Evolutionary conservation across 1,140 invertebrate genomes (phyloP).

Genomic region (Cydia splendana): DNA sequence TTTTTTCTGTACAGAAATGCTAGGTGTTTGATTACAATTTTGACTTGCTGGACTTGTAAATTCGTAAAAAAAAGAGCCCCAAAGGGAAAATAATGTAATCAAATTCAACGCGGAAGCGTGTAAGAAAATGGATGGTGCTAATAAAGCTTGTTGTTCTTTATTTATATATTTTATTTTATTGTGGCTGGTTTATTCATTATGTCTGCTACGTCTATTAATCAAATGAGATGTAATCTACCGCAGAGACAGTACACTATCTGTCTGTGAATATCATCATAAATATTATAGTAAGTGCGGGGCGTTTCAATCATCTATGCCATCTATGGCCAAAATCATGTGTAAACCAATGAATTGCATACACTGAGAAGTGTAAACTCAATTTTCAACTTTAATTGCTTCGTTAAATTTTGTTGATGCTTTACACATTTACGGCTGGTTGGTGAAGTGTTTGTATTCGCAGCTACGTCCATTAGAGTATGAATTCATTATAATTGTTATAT

Average conservation of each 20-base stretch:
- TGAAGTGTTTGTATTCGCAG: not conserved
- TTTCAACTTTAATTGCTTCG: not conserved
- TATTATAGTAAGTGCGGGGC: not conserved
- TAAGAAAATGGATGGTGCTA: not conserved
- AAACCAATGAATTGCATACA: not conserved
- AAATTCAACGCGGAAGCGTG: too few species aligned
- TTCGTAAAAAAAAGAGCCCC: too few species aligned
- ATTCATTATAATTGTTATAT: not conserved
- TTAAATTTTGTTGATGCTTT: not conserved
- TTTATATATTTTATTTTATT: not conserved
- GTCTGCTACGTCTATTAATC: slow-evolving; percentile 10
- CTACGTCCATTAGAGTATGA: not conserved
- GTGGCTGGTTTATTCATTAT: not conserved
- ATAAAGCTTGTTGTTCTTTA: not conserved
- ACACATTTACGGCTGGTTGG: not conserved
- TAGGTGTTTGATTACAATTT: not conserved
- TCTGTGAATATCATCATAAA: not conserved
- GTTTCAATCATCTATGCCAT: not conserved
- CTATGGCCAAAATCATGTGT: not conserved
- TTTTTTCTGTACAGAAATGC: not conserved
- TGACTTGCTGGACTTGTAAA: not conserved
- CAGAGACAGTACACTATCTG: not conserved
- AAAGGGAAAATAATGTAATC: too few species aligned
- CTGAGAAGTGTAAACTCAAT: not conserved
- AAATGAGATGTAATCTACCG: not conserved